Evolutionary conservation across 2,113 vertebrate species (phyloP).

Genomic region (Eulemur macaco): DNA sequence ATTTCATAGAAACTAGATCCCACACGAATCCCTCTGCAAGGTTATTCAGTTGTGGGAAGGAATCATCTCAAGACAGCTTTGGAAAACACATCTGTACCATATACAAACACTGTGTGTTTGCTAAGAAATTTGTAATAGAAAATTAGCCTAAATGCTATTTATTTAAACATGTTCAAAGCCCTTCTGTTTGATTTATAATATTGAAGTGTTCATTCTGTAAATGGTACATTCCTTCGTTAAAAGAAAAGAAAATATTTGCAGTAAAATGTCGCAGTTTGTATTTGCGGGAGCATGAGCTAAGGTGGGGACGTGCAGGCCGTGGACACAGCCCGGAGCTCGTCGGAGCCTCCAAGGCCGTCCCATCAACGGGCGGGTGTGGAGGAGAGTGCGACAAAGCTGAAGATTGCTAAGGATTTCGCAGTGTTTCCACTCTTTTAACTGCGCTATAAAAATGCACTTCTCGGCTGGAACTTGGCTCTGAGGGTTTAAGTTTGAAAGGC

Average conservation of each 20-base stretch:
- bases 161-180: neutral
- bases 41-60: fast-evolving
- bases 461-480: neutral
- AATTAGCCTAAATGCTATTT: neutral
- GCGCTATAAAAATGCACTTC: neutral
- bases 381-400: fast-evolving
- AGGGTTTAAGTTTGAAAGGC: neutral
- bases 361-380: neutral
- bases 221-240: neutral
- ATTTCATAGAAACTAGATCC: neutral
- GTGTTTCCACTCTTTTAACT: neutral
- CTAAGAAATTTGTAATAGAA: neutral
- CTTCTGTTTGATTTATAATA: neutral
- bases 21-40: neutral
- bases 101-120: too few relatives aligned
- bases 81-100: too few relatives aligned
- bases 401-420: neutral
- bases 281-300: neutral
- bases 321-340: neutral
- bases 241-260: neutral
- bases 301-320: neutral
- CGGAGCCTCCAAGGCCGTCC: neutral
- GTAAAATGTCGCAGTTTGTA: neutral
- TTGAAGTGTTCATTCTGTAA: conserved; percentile 4
- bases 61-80: neutral